Conservation (phyloP, 2,113 vertebrate genomes). For the Agelaius phoeniceus region DNA sequence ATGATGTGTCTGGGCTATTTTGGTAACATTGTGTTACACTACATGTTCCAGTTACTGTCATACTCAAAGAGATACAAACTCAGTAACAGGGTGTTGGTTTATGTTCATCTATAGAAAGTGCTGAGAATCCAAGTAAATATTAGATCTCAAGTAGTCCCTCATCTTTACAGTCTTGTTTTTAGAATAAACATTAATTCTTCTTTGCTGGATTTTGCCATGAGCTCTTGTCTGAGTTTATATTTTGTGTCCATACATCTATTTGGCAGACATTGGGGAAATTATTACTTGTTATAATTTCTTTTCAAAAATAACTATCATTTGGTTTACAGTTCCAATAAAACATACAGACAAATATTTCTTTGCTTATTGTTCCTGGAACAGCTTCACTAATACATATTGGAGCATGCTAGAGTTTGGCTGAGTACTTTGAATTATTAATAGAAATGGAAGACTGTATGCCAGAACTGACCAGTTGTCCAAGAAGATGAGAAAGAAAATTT, state of each 20-base stretch:
- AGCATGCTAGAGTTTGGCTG: neutral
- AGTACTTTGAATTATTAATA: slow-evolving; percentile 59
- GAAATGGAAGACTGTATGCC: neutral
- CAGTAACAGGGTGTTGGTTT: neutral
- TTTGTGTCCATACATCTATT: neutral
- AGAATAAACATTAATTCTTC: slow-evolving; percentile 17
- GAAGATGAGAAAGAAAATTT: neutral
- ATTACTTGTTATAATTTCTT: neutral
- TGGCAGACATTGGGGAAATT: neutral
- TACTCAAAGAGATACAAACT: neutral
- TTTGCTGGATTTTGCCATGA: neutral
- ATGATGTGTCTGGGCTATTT: neutral
- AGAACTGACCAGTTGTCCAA: slow-evolving; percentile 25
- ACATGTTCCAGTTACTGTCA: neutral
- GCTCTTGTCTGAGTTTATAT: neutral
- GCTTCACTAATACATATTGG: neutral
- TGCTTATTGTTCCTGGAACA: slow-evolving; percentile 5
- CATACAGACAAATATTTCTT: slow-evolving; percentile 9
- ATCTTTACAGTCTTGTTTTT: neutral
- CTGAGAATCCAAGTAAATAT: slow-evolving; percentile 12
- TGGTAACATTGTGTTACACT: neutral
- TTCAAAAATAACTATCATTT: neutral
- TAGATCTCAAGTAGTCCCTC: neutral
- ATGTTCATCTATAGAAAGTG: neutral
- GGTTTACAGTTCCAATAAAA: slow-evolving; percentile 13